Base-by-base conservation (phyloP, 2,888 invertebrate species). In the Hydraecia micacea region DNA sequence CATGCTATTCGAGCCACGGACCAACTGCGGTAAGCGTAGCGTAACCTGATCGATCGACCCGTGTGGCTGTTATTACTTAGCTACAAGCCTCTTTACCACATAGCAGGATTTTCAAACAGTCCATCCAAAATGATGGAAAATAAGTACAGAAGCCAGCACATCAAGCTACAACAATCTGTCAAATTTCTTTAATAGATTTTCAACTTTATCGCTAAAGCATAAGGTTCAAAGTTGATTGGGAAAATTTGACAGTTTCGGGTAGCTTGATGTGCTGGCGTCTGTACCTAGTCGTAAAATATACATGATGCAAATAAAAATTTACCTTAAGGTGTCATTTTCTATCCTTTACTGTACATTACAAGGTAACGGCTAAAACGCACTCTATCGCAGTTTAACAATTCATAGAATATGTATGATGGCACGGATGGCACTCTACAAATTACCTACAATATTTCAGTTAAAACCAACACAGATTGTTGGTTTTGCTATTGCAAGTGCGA, bases 401-500 rank as follows among this genome's bases (percentile, higher is more conserved):
- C 36, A n/a, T 63, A 52, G 2, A 58, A 72, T 28, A n/a, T 8
- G 7, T 62, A 55, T 11, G 15, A 70, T n/a, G 5, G 0, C 32
- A 63, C 18, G 7, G 15, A 70, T n/a, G 5, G 0, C 32, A 63
- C 18, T 28, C n/a, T 49, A 71, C 78, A 60, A 46, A 36, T 65
- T 65, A n/a, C n/a, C n/a, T n/a, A 55, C 36, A 62, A 25, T 55
- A 21, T 25, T 65, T 79, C 67, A 42, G 21, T 68, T 36, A 63
- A 79, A 63, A 80, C 25, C 52, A 63, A 25, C 21, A 36, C 21
- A 36, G 25, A 32, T 32, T 2, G 32, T 32, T 32, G 32, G 32
- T 32, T 32, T 32, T 32, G 32, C 32, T 32, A 32, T 32, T 32
- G 65, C 62, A 55, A 39, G 58, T 58, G 36, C 36, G 69, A 75